Percentiles rank a stretch among this genome's conserved stretches.
Evolutionary conservation across 1,140 invertebrate genomes (phyloP).

Genomic region (Akabosia matsudoensis): DNA sequence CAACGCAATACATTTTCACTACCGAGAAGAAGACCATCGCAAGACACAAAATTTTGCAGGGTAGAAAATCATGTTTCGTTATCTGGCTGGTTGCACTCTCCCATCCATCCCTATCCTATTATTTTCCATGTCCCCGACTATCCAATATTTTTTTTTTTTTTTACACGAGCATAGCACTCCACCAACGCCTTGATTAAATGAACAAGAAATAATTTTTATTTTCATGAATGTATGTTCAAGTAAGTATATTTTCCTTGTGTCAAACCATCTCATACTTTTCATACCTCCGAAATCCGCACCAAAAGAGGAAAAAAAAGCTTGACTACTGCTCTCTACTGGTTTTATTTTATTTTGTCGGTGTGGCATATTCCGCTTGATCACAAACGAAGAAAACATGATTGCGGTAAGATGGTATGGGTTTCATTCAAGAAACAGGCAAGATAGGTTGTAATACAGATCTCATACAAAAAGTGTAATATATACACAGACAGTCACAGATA

Average conservation of each 20-base stretch:
- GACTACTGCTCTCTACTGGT: no score
- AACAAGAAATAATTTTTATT: neutral
- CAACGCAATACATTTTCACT: no score
- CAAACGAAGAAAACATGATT: slow-evolving; percentile 1
- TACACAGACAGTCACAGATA: neutral
- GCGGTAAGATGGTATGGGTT: neutral
- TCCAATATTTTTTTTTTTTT: neutral
- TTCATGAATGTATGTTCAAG: slow-evolving; percentile 4
- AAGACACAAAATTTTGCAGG: neutral
- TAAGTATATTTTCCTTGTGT: no score
- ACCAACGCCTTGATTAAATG: slow-evolving; percentile 11
- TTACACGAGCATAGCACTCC: neutral
- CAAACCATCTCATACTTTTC: no score
- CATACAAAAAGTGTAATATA: neutral
- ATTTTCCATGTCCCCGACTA: no score
- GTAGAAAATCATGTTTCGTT: neutral
- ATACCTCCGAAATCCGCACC: no score
- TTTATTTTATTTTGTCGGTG: neutral
- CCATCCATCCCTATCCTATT: neutral
- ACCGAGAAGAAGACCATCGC: no score
- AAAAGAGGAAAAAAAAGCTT: no score
- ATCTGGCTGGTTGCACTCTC: neutral
- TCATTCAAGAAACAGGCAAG: neutral
- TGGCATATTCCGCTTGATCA: neutral
- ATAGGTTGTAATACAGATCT: neutral